A percentile compares a stretch with the other conserved stretches of the same genome.
Evolutionary conservation across 2,113 vertebrate species (phyloP).

Genomic region (Nerophis lumbriciformis): DNA sequence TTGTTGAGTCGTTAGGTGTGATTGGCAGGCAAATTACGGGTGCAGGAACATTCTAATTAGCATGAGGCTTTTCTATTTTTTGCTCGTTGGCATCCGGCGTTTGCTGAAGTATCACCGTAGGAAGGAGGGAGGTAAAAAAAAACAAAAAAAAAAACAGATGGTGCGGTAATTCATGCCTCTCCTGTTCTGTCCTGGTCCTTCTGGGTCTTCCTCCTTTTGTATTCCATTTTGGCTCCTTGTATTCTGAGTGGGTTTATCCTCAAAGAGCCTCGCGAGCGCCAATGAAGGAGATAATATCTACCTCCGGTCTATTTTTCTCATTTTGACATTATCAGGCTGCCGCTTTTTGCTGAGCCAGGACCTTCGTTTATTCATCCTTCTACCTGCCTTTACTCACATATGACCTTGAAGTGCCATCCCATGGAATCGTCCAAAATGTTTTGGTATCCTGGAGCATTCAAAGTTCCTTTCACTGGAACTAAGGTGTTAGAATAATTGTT

Average conservation of each 20-base stretch:
- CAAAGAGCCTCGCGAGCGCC: slow-evolving; percentile 16
- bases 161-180: slow-evolving; percentile 3
- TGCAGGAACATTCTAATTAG: slow-evolving; percentile 40
- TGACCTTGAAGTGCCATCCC: no score
- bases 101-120: slow-evolving; percentile 24
- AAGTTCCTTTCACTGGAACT: no score
- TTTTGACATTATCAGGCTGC: slow-evolving; percentile 10
- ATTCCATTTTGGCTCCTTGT: slow-evolving; percentile 11
- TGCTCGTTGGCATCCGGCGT: slow-evolving; percentile 13
- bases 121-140: not conserved
- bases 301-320: slow-evolving; percentile 17
- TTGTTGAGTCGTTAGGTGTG: slow-evolving; percentile 1
- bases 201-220: slow-evolving; percentile 14
- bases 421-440: no score
- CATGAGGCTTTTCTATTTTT: slow-evolving; percentile 24
- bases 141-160: slow-evolving; percentile 13
- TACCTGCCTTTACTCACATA: no score
- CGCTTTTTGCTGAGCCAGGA: not conserved
- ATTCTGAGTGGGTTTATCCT: slow-evolving; percentile 14
- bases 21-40: slow-evolving; percentile 38
- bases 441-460: no score
- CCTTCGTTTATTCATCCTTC: no score
- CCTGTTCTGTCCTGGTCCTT: slow-evolving; percentile 8
- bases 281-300: slow-evolving; percentile 12
- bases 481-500: no score